Evolutionary conservation across 2,888 invertebrate species (phyloP), one percentile per base, ranked within the genome.

Genomic region (Volucella bombylans): DNA sequence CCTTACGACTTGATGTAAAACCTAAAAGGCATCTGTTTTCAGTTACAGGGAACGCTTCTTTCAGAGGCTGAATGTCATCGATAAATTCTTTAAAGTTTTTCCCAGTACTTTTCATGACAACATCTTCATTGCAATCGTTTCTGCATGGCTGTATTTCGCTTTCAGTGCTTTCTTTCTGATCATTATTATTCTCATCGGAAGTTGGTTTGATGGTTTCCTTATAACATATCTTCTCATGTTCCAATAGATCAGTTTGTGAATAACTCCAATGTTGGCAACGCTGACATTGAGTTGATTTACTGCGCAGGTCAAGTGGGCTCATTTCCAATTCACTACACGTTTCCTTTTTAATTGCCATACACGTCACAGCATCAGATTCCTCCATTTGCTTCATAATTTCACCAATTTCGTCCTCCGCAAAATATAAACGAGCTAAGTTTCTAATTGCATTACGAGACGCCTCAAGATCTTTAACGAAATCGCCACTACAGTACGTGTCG

Each of bases 201-300:
- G 94, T 93, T 93, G 93, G 89, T 93, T 93, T 65, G 92, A 91
- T 86, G 92, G 39, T 38, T 49, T 4, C 31, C 31, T 87, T 87
- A 4, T 91, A 91, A 89, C 97, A 97, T 41, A 94, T 94, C 91
- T 95, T 94, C 90, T 96, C 92, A 90, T 97, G 97, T 76, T 94
- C 92, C 82, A 94, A 93, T 62, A 97, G 93, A 91, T 97, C 97
- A 2, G 94, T 93, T 87, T 96, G 96, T 39, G 96, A 96, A 92
- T 97, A 97, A 91, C 96, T 97, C 81, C 96, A 93, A 90, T 96
- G 96, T 86, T 96, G 94, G 90, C 97, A 97, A 90, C 95, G 95
- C 91, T 96, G 96, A 90, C 97, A 97, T 73, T 97, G 94, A 57
- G 96, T 95, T 9, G 96, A 95, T 82, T 95, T 94, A 8, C 41